These are phyloP conservation scores for Leptinotarsa peninsularis DNA, from an alignment of 2,888 invertebrate genomes.

Conservation along the genomic window DNA sequence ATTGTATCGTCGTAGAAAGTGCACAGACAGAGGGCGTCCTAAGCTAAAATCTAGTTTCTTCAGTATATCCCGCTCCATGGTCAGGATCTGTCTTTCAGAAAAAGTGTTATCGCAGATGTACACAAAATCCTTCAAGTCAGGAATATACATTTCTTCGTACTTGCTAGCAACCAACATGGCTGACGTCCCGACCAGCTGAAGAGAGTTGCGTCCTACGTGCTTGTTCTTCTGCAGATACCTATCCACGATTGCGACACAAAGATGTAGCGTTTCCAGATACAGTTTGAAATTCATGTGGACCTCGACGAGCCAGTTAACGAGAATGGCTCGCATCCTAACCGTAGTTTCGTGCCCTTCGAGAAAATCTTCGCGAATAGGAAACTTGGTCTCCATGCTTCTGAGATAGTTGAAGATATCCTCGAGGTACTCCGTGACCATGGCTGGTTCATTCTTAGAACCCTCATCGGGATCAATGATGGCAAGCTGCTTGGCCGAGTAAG, in stretches of 20 bases:
- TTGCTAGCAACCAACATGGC: slow-evolving; percentile 93
- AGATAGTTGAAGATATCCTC: slow-evolving; percentile 91
- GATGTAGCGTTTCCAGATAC: slow-evolving; percentile 88
- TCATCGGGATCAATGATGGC: slow-evolving; percentile 53
- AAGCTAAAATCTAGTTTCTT: slow-evolving; percentile 82
- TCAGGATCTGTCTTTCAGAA: slow-evolving; percentile 79
- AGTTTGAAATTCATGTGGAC: slow-evolving; percentile 90
- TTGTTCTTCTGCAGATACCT: slow-evolving; percentile 82
- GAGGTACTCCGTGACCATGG: slow-evolving; percentile 86
- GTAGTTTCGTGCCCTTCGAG: slow-evolving; percentile 79
- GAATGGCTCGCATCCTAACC: slow-evolving; percentile 86
- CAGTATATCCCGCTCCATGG: slow-evolving; percentile 86
- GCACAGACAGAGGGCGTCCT: slow-evolving; percentile 87
- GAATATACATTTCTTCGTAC: slow-evolving; percentile 94
- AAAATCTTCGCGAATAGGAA: slow-evolving; percentile 74
- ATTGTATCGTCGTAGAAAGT: slow-evolving; percentile 85
- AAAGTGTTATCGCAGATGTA: slow-evolving; percentile 92
- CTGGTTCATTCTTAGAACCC: slow-evolving; percentile 78
- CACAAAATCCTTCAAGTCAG: slow-evolving; percentile 88
- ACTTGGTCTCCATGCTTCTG: slow-evolving; percentile 77
- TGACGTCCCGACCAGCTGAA: slow-evolving; percentile 88
- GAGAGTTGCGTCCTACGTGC: slow-evolving; percentile 59
- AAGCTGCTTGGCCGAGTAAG: slow-evolving; percentile 35
- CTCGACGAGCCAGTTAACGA: slow-evolving; percentile 95
- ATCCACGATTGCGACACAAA: slow-evolving; percentile 90